Percentiles rank a stretch among this genome's conserved stretches.
These are phyloP conservation scores for Lanius collurio DNA, from an alignment of 2,113 vertebrate genomes.

Conservation along the genomic window DNA sequence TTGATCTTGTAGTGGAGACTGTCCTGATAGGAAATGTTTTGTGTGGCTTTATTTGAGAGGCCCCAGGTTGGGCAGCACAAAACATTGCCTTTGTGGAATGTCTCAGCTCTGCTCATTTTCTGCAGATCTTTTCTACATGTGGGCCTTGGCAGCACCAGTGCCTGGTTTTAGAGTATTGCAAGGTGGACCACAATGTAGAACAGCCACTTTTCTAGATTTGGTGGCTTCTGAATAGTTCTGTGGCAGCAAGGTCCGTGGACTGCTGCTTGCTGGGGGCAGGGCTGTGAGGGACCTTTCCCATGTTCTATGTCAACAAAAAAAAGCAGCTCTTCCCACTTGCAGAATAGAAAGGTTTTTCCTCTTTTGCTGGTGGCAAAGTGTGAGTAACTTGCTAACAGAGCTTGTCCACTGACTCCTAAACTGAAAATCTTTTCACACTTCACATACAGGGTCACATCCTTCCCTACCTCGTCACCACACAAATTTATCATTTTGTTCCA, in stretches of 20 bases:
- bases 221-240: not conserved
- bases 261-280: not conserved
- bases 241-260: not conserved
- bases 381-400: not conserved
- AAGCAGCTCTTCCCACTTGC: not conserved
- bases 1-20: not conserved
- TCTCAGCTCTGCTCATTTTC: not conserved
- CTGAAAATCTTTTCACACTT: not conserved
- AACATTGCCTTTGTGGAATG: not conserved
- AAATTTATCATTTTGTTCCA: not conserved
- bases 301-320: not conserved
- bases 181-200: not conserved
- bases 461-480: not conserved
- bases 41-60: not conserved
- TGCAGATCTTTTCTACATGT: not conserved
- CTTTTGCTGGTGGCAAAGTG: not conserved
- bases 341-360: not conserved
- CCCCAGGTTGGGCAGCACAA: not conserved
- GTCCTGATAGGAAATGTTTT: not conserved
- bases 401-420: not conserved
- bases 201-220: not conserved
- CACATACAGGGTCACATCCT: fast-evolving
- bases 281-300: not conserved
- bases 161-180: not conserved
- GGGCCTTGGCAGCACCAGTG: not conserved